A percentile compares a stretch with the other conserved stretches of the same genome.
phyloP scores from a whole-genome alignment of 2,113 vertebrate species.

The Casuarius casuarius region DNA sequence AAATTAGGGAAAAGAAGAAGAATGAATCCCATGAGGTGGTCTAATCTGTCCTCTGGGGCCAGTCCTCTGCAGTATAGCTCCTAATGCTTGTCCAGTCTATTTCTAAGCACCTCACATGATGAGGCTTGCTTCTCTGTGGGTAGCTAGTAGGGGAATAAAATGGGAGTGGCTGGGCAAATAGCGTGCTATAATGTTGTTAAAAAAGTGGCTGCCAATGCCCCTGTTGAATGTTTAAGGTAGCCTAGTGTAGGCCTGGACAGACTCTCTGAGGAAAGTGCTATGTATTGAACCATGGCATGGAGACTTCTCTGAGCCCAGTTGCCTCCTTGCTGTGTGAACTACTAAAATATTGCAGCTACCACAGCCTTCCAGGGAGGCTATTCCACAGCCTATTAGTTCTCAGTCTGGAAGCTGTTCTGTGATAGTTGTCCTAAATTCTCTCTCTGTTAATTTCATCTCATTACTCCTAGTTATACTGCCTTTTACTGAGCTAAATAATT shows the following conservation, averaged over 20 bases:
- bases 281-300: not conserved
- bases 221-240: not conserved
- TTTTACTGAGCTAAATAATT: not conserved
- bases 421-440: not conserved
- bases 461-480: not conserved
- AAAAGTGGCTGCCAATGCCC: accelerated
- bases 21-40: not conserved
- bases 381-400: not conserved
- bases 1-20: not conserved
- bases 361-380: not conserved
- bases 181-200: not conserved
- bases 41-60: conserved; percentile 18
- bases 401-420: not conserved
- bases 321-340: not conserved
- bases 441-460: not conserved
- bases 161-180: not conserved
- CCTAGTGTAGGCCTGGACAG: not conserved
- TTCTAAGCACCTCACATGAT: conserved; percentile 29
- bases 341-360: not conserved
- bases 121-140: not conserved
- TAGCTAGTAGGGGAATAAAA: not conserved
- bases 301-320: not conserved
- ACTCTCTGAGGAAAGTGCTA: not conserved
- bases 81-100: conserved; percentile 31
- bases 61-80: not conserved